phyloP scores from a whole-genome alignment of 2,113 vertebrate genomes.

The Mesembrinibis cayennensis region DNA sequence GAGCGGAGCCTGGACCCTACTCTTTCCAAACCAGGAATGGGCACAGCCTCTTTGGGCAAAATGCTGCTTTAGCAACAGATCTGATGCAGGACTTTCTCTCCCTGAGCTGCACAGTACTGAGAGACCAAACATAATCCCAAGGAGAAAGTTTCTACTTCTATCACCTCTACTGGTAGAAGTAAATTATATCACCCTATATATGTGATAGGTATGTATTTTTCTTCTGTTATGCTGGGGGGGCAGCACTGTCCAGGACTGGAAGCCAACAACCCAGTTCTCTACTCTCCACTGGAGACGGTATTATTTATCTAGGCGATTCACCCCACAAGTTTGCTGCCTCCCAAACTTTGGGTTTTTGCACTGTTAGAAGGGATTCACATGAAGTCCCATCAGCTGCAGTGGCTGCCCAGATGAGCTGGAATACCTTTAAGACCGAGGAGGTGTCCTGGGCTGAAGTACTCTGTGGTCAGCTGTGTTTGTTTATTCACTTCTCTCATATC shows the following conservation, averaged over 20 bases:
- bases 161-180: background rate
- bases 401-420: background rate
- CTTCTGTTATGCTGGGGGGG: background rate
- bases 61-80: background rate
- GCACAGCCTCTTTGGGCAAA: background rate
- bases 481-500: slow-evolving; percentile 75
- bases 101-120: background rate
- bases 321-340: background rate
- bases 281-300: background rate
- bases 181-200: background rate
- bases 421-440: slow-evolving; percentile 77
- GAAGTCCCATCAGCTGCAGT: background rate
- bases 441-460: slow-evolving; percentile 79
- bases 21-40: background rate
- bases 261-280: background rate
- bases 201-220: background rate
- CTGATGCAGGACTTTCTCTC: background rate
- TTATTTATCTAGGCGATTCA: background rate
- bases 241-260: background rate
- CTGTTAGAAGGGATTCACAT: background rate
- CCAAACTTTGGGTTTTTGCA: background rate
- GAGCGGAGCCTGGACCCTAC: background rate
- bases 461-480: slow-evolving; percentile 61
- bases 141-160: background rate
- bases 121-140: background rate